Percentiles rank a stretch among this genome's conserved stretches.
phyloP scores from a whole-genome alignment of 2,888 invertebrate species.

The Dione vanillae region DNA sequence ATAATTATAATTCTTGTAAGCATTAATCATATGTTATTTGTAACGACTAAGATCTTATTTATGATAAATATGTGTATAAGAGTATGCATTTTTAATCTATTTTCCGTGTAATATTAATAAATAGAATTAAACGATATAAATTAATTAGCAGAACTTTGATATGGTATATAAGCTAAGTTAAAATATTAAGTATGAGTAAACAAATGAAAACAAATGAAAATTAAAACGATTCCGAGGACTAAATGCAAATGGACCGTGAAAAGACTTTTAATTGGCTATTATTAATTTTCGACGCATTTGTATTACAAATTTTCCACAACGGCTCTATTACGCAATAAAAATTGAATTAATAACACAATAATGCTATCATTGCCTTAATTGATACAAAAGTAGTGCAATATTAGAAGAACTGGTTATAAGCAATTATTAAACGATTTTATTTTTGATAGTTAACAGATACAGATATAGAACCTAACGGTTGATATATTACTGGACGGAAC shows the following conservation, averaged over 20 bases:
- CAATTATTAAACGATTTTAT: slow-evolving; percentile 31
- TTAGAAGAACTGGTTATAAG: slow-evolving; percentile 13
- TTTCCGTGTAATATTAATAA: not conserved
- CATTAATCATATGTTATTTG: not conserved
- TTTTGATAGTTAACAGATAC: slow-evolving; percentile 15
- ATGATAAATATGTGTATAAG: not conserved
- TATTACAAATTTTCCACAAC: slow-evolving; percentile 26
- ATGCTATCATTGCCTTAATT: slow-evolving; percentile 21
- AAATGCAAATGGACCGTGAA: slow-evolving; percentile 3
- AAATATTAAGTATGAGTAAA: not conserved
- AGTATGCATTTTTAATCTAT: not conserved
- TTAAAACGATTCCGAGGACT: not conserved
- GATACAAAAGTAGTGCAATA: slow-evolving; percentile 15
- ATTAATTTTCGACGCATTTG: not conserved
- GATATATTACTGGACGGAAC: slow-evolving; percentile 47
- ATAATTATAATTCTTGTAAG: slow-evolving; percentile 3
- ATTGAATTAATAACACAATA: slow-evolving; percentile 19
- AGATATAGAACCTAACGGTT: slow-evolving; percentile 24
- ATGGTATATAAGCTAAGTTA: too few relatives aligned
- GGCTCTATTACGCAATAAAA: slow-evolving; percentile 12
- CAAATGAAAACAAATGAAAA: too few relatives aligned
- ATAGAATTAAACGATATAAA: too few relatives aligned
- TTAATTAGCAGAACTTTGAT: too few relatives aligned
- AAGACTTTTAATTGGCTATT: not conserved
- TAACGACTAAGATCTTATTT: not conserved